Evolutionary conservation across 2,113 vertebrate genomes (phyloP), one percentile per base, ranked within the genome.

Genomic region (Engraulis encrasicolus): DNA sequence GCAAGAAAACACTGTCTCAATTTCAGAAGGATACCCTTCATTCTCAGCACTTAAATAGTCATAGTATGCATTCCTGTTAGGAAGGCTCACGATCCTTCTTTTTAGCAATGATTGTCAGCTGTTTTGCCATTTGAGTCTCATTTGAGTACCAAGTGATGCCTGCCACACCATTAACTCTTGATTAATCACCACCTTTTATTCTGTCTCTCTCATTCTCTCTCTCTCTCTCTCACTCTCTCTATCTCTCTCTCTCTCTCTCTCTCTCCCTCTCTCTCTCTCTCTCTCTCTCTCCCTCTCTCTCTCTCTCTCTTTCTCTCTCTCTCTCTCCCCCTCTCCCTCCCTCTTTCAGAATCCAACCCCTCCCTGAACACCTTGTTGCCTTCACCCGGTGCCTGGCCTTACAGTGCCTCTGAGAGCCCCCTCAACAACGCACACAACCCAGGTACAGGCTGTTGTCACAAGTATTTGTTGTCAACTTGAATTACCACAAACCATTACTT

Each of bases 281-380:
- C 9, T 17, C 17, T 54, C 9, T 45, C 9, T 45, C 40, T 45
- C 9, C 9, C 40, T 45, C 40, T 45, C 40, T 45, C 4, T 5
- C 40, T 45, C 40, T 11, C 20, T 17, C 17, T 54, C 9, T 45
- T 45, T 45, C 40, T 45, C 9, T 45, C 40, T 45, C 40, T 45
- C 40, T 45, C 4, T 5, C 40, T 45, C 40, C 40, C 40, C 9
- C 40, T 9, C 40, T 45, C 4, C 20, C 23, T 82, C 6, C 78
- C 81, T 1, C 61, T 89, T 85, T 74, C 88, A 99, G 98, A 98
- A 96, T 97, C 98, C 95, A 99, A 96, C 96, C 97, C 98, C 96
- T 97, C 98, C 96, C 97, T 99, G 95, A 99, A 99, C 98, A 99
- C 98, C 98, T 99, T 99, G 97, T 98, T 99, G 98, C 98, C 98